Evolutionary conservation across 2,797 vertebrate species (phyloP).

Genomic region (Paguma larvata): DNA sequence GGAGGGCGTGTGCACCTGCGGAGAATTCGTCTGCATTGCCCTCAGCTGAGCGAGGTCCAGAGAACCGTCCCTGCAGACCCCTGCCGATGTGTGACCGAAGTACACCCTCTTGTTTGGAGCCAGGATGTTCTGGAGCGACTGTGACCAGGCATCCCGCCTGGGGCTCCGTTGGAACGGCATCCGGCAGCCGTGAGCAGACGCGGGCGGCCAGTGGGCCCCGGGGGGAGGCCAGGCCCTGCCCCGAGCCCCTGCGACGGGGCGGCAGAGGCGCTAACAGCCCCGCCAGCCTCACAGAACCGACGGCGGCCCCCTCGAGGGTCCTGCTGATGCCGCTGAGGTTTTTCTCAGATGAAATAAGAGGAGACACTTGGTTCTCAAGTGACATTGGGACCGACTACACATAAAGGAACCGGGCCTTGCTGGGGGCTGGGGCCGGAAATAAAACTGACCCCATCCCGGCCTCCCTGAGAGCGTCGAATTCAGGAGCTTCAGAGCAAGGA

Average conservation of each 20-base stretch:
- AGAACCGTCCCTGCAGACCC: not conserved
- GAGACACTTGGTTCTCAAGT: not conserved
- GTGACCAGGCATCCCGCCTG: too few relatives aligned
- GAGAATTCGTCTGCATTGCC: not conserved
- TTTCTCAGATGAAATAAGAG: not conserved
- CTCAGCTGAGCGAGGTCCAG: not conserved
- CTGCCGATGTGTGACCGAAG: not conserved
- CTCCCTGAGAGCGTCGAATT: accelerated
- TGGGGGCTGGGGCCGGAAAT: too few relatives aligned
- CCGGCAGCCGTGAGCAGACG: not conserved
- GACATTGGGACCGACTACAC: not conserved
- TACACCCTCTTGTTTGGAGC: not conserved
- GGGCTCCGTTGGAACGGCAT: not conserved
- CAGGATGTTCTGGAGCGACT: not conserved
- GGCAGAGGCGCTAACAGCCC: not conserved
- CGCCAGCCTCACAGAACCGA: not conserved
- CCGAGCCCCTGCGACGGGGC: accelerated
- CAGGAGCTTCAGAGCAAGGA: not conserved
- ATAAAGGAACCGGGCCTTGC: not conserved
- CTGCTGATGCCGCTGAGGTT: accelerated
- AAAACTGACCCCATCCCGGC: not conserved
- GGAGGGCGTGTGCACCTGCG: not conserved
- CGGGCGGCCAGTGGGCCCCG: accelerated
- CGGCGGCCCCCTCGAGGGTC: too few relatives aligned
- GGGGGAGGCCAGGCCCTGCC: not conserved